phyloP scores from a whole-genome alignment of 1,140 invertebrate species.

The Ceratosolen solmsi region DNA sequence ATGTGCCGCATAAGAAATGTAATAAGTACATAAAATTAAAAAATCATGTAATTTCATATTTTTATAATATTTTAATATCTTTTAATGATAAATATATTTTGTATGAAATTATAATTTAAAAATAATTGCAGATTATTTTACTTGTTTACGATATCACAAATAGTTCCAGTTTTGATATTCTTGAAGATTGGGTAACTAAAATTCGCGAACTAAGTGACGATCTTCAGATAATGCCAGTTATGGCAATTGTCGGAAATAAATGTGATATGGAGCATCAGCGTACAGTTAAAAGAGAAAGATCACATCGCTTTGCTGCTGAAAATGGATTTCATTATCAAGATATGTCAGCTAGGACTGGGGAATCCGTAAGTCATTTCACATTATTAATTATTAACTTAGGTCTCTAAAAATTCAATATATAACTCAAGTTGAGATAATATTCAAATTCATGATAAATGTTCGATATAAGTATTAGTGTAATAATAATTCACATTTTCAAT shows the following conservation, averaged over 20 bases:
- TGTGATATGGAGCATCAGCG: conserved; percentile 91
- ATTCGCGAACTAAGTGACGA: conserved; percentile 76
- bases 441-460: too few species aligned
- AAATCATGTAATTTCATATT: too few species aligned
- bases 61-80: too few species aligned
- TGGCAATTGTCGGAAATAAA: conserved; percentile 91
- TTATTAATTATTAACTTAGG: too few species aligned
- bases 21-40: too few species aligned
- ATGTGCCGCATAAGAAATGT: too few species aligned
- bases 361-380: conserved; percentile 79
- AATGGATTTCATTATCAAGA: conserved; percentile 83
- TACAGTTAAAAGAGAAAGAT: conserved; percentile 85
- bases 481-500: too few species aligned
- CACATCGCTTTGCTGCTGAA: conserved; percentile 84
- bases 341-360: conserved; percentile 91
- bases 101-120: not conserved
- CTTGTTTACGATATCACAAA: conserved; percentile 92
- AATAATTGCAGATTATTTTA: conserved; percentile 79
- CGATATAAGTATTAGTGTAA: too few species aligned
- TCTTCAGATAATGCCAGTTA: conserved; percentile 77
- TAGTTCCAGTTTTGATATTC: conserved; percentile 83
- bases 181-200: conserved; percentile 82
- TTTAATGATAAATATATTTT: not conserved
- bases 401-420: too few species aligned
- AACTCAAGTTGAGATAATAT: too few species aligned